Base-by-base conservation (phyloP, 2,888 invertebrate genomes). In the Diaprepes abbreviatus region DNA sequence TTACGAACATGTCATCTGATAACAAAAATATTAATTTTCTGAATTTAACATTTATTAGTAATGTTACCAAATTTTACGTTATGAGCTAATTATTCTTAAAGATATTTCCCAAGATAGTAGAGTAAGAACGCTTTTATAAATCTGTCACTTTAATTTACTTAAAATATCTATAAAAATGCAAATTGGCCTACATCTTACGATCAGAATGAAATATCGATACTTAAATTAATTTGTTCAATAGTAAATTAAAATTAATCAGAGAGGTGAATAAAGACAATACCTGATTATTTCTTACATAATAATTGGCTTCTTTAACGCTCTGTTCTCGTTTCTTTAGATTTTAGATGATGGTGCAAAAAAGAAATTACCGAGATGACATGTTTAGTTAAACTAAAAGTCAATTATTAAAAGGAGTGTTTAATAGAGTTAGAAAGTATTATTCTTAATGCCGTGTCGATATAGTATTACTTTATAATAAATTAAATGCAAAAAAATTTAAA, bases 11-110 rank as follows among this genome's bases (percentile, higher is more conserved):
- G 17, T 17, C 40, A 40, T 40, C 17, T 40, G 40, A 40, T 40
- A 40, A 40, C 40, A 40, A 40, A 12, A 6, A 40, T 17, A 40
- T 40, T 38, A 40, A 40, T 40, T 40, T 40, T 40, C 17, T 9
- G 17, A 40, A 40, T 40, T 40, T 40, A 40, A 40, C 16, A 40
- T n/a, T n/a, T n/a, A n/a, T n/a, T 40, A 40, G 16, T 7, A 38
- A 38, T 10, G 9, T 40, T 40, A 40, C 17, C 9, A 40, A 38
- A 38, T 38, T 14, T 14, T 17, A 17, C 17, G 6, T 17, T 9
- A 6, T 1, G 3, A 40, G 9, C 7, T 10, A 5, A 2, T 40
- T 40, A 5, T 17, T 16, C 10, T 1, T 38, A 38, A 14, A 14
- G 4, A 38, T 38, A 38, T 38, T 38, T 38, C 14, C n/a, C n/a